These are phyloP conservation scores for Temnothorax nylanderi DNA, from an alignment of 1,140 invertebrate genomes.

Conservation along the genomic window DNA sequence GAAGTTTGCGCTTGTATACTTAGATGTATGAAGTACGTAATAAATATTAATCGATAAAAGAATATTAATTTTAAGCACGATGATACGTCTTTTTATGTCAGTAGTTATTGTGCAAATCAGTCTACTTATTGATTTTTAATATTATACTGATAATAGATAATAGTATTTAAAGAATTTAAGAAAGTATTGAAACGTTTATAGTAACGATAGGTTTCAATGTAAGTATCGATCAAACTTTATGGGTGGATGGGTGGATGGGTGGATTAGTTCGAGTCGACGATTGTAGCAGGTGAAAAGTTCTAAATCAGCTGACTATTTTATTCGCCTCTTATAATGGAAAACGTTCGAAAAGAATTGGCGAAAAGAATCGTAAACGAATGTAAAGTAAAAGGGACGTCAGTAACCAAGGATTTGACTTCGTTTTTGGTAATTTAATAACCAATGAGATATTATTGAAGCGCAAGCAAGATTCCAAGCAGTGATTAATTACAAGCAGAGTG, in stretches of 20 bases:
- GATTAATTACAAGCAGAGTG: background rate
- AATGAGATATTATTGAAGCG: background rate
- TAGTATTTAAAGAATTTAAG: background rate
- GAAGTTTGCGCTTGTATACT: background rate
- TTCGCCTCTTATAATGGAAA: constrained; percentile 72
- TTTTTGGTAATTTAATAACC: constrained; percentile 79
- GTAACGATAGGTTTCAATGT: background rate
- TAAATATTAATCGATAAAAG: constrained; percentile 13
- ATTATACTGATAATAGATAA: background rate
- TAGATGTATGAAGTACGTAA: background rate
- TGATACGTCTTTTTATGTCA: background rate
- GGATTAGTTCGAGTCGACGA: constrained; percentile 5
- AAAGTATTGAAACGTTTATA: background rate
- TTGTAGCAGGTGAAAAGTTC: constrained; percentile 12
- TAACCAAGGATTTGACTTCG: constrained; percentile 77
- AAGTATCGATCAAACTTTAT: constrained; percentile 72
- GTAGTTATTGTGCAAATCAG: background rate
- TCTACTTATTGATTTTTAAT: background rate
- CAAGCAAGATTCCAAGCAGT: background rate
- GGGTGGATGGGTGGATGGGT: background rate
- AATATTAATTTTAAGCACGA: background rate
- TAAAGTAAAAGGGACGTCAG: constrained; percentile 65
- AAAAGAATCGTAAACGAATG: constrained; percentile 74
- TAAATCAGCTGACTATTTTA: background rate
- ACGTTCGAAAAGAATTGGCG: constrained; percentile 72